These are phyloP conservation scores for Chelidonichthys spinosus DNA, from an alignment of 2,797 vertebrate genomes.

Conservation along the genomic window DNA sequence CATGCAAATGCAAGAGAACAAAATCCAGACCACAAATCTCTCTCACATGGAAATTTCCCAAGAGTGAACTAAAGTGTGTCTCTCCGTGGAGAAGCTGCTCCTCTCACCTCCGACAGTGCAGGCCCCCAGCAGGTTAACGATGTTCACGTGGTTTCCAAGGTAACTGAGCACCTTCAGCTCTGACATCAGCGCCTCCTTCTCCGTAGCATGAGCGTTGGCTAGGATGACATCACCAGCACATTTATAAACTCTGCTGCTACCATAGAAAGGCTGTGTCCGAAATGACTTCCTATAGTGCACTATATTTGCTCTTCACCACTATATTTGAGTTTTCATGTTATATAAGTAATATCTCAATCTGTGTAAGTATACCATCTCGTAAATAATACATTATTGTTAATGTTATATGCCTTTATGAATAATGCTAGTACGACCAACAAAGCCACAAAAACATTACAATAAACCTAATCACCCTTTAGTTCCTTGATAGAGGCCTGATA, in stretches of 20 bases:
- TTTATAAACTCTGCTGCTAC: slow-evolving; percentile 2
- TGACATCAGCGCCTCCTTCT: slow-evolving; percentile 98
- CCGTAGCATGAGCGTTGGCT: slow-evolving; percentile 96
- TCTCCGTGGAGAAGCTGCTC: not conserved
- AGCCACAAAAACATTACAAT: not conserved
- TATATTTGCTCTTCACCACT: not conserved
- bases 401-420: not conserved
- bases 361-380: not conserved
- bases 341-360: not conserved
- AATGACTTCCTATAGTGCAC: not conserved
- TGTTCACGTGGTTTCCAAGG: slow-evolving; percentile 97
- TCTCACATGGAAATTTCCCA: not conserved
- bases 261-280: not conserved
- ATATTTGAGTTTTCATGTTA: not conserved
- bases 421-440: not conserved
- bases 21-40: not conserved
- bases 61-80: not conserved
- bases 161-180: slow-evolving; percentile 98
- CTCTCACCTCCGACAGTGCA: slow-evolving; percentile 94
- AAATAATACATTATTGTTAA: not conserved
- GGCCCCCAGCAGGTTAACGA: slow-evolving; percentile 96
- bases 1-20: not conserved
- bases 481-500: not conserved
- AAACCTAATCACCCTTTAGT: not conserved
- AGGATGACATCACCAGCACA: slow-evolving; percentile 57